Evolutionary conservation across 2,797 vertebrate species (phyloP).

Genomic region (Champsocephalus esox): DNA sequence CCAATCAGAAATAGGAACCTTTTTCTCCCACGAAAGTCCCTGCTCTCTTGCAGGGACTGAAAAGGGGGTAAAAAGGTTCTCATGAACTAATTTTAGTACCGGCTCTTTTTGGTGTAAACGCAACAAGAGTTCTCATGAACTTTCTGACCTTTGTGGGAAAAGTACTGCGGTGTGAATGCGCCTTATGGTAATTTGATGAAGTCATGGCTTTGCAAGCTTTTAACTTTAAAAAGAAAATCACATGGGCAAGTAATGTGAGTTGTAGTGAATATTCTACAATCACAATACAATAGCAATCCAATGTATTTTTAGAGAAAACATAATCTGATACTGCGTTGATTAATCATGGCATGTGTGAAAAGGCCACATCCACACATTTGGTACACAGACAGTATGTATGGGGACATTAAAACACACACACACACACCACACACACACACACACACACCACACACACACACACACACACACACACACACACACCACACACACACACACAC

Average conservation of each 20-base stretch:
- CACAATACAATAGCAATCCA: conserved; percentile 10
- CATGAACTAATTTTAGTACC: too few relatives aligned
- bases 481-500: too few relatives aligned
- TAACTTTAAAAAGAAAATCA: conserved; percentile 7
- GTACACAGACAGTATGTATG: conserved; percentile 7
- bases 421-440: conserved; percentile 3
- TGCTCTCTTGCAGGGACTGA: too few relatives aligned
- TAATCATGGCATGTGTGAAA: conserved; percentile 7
- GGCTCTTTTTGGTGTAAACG: too few relatives aligned
- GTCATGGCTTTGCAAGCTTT: conserved; percentile 23
- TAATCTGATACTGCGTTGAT: conserved; percentile 20
- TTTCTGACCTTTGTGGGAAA: too few relatives aligned
- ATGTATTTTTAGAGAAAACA: conserved; percentile 16
- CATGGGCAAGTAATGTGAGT: conserved; percentile 1
- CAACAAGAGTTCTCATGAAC: too few relatives aligned
- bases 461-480: conserved; percentile 6
- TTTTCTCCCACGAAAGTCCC: too few relatives aligned
- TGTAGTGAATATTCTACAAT: conserved; percentile 5
- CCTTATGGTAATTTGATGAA: conserved; percentile 15
- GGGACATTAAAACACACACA: conserved; percentile 27
- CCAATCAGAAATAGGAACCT: too few relatives aligned
- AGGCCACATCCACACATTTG: conserved; percentile 24
- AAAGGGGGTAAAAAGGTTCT: too few relatives aligned
- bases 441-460: neutral
- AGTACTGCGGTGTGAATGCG: too few relatives aligned